Conservation (phyloP, 2,888 invertebrate species). For the Colletes collaris region DNA sequence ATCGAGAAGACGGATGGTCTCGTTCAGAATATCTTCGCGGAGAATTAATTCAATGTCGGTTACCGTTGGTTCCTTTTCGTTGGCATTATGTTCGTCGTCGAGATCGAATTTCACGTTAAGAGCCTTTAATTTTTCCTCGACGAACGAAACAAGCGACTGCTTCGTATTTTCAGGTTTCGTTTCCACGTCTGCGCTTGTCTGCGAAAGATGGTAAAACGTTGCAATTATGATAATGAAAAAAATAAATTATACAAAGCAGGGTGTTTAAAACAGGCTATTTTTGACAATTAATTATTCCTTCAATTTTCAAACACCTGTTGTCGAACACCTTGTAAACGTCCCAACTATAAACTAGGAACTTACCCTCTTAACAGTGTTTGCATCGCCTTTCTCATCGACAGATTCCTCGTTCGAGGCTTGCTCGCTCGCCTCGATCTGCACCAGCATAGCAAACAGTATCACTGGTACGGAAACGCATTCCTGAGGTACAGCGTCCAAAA, state of each 20-base stretch:
- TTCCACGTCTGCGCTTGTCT: not conserved
- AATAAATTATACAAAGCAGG: no score
- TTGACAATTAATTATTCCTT: no score
- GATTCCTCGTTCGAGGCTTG: not conserved
- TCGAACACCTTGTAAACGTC: no score
- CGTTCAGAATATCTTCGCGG: conserved; percentile 61
- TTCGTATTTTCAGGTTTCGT: not conserved
- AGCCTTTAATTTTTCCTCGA: conserved; percentile 41
- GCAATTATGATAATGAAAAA: not conserved
- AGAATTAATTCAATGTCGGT: conserved; percentile 63
- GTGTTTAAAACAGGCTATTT: no score
- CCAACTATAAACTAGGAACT: no score
- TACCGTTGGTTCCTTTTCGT: not conserved
- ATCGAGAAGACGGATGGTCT: conserved; percentile 41
- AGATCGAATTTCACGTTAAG: conserved; percentile 60
- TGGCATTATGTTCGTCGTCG: not conserved
- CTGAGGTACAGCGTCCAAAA: conserved; percentile 66
- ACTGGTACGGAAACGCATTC: conserved; percentile 70
- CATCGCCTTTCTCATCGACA: not conserved
- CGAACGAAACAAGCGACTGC: not conserved
- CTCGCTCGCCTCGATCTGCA: conserved; percentile 69
- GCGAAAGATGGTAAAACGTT: not conserved
- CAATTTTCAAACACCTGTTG: no score
- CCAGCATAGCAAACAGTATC: conserved; percentile 73
- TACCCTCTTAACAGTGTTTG: no score